Evolutionary conservation across 2,797 vertebrate species (phyloP), one percentile per base, ranked within the genome.

Genomic region (Schizopygopsis malacanthus): DNA sequence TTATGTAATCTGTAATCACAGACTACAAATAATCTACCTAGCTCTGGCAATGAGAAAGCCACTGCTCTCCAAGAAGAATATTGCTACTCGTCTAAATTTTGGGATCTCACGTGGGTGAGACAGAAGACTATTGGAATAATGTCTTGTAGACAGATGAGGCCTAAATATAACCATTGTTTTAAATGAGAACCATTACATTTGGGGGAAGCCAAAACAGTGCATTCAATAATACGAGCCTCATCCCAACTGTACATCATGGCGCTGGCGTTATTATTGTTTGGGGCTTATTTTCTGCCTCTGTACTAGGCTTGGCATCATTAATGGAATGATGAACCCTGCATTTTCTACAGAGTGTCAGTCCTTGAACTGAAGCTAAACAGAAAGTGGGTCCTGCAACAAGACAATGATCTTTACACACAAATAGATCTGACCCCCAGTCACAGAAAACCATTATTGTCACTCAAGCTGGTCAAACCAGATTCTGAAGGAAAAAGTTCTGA

Each of bases 71-170:
- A 81, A 25, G 22, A 69, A 47, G 50, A 70, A 41, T 54, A 81
- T 54, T 39, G 6, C 47, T 70, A 70, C 65, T 45, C 52, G 0
- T 78, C 37, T 59, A 78, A 78, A 59, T 7, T 78, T 39, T 78
- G 5, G 41, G 9, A 9, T 43, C 41, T 43, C 1, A 12, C 4
- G 33, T 78, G 16, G 75, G n/a, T 70, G 16, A 71, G 80, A 18
- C 20, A 71, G 47, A 81, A 41, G 33, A 52, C 47, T 70, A 39
- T 25, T 81, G 79, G 28, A 70, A 70, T 7, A 39, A 81, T 81
- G 47, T 54, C 9, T n/a, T 70, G 28, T 15, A 7, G 79, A 70
- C 18, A 69, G 8, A 80, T 63, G 37, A 79, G 43, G 37, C 61
- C 63, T 67, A 47, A 69, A 70, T 37, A 81, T 47, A 59, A n/a